These are phyloP conservation scores for Megaceryle torquata DNA, from an alignment of 2,113 vertebrate species.

Conservation along the genomic window DNA sequence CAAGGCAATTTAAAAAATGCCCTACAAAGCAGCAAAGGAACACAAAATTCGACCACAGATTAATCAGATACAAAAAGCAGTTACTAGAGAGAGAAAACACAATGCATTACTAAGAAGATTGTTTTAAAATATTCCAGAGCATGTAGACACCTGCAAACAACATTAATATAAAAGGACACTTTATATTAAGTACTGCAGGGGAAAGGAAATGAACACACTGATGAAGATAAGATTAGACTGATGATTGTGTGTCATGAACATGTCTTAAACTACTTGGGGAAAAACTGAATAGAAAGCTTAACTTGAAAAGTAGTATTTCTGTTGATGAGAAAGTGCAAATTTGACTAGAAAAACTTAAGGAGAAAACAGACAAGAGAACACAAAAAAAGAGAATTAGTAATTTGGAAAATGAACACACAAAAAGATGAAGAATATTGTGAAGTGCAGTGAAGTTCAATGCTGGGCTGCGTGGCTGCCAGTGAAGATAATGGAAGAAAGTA, in stretches of 20 bases:
- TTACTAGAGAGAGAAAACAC: neutral
- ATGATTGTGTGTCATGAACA: neutral
- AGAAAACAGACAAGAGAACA: neutral
- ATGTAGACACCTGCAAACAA: conserved; percentile 25
- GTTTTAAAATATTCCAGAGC: neutral
- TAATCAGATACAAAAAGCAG: neutral
- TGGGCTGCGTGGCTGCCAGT: neutral
- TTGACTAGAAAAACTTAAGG: neutral
- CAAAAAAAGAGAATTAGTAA: neutral
- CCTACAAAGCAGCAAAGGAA: neutral
- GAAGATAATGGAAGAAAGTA: neutral
- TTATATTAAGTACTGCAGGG: neutral
- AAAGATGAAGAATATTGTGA: neutral
- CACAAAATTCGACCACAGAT: neutral
- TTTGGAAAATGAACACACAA: neutral
- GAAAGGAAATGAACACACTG: conserved; percentile 22
- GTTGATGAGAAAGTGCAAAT: neutral
- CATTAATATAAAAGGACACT: conserved; percentile 21
- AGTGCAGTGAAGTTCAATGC: neutral
- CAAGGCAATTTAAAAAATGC: conserved; percentile 23
- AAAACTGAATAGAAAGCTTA: neutral
- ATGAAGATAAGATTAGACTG: conserved; percentile 25
- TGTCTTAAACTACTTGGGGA: neutral
- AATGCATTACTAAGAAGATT: neutral
- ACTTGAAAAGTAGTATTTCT: neutral